Conservation (phyloP, 2,888 invertebrate species). For the Pterobdella sp. region DNA sequence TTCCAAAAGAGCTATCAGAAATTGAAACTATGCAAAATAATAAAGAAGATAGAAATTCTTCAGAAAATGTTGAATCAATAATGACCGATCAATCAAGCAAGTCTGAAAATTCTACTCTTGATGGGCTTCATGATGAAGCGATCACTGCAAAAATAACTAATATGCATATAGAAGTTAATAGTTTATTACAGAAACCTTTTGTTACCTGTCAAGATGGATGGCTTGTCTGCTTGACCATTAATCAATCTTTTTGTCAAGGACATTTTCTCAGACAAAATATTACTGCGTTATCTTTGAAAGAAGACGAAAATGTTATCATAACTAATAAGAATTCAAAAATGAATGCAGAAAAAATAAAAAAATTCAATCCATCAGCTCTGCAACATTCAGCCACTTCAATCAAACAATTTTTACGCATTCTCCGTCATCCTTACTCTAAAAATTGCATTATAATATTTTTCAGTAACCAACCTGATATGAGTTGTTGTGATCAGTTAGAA, state of each 20-base stretch:
- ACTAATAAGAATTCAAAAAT: too few species aligned
- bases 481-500: neutral
- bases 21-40: conserved; percentile 41
- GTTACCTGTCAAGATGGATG: conserved; percentile 45
- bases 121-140: too few species aligned
- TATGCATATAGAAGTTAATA: conserved; percentile 39
- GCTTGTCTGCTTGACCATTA: conserved; percentile 43
- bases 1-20: neutral
- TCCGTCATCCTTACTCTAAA: conserved; percentile 39
- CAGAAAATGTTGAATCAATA: too few species aligned
- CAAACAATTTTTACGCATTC: conserved; percentile 42
- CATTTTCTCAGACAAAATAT: conserved; percentile 43
- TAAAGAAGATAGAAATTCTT: conserved; percentile 38
- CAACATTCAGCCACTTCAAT: conserved; percentile 41
- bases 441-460: conserved; percentile 43
- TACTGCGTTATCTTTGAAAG: conserved; percentile 42
- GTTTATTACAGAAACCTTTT: conserved; percentile 43
- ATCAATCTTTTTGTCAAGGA: neutral
- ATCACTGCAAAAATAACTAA: neutral
- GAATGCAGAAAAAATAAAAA: neutral
- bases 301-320: neutral
- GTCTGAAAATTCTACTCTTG: too few species aligned
- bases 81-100: too few species aligned
- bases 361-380: conserved; percentile 40
- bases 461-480: conserved; percentile 35